Evolutionary conservation across 23 tunicate genomes (phyloP).

Genomic region (Halocynthia roretzi): DNA sequence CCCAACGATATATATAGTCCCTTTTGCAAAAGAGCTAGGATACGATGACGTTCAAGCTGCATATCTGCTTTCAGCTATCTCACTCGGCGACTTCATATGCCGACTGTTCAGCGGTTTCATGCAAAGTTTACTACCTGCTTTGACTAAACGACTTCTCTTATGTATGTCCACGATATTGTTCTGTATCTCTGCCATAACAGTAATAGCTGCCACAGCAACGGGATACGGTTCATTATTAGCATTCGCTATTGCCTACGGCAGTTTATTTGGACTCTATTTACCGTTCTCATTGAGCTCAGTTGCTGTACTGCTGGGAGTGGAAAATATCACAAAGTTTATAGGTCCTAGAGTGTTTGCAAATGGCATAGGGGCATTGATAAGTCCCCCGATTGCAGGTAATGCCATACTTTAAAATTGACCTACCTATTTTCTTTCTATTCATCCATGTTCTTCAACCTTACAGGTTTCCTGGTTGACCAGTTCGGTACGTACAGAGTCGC

Average conservation of each 20-base stretch:
- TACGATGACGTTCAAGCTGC: constrained; percentile 28
- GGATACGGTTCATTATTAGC: background rate
- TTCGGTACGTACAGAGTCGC: constrained; percentile 15
- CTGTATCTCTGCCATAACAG: no score
- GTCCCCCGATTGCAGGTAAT: constrained; percentile 51
- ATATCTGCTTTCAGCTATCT: constrained; percentile 35
- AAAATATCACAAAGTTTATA: constrained; percentile 21
- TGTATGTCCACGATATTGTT: no score
- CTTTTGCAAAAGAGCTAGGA: constrained; percentile 22
- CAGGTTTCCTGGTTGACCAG: constrained; percentile 17
- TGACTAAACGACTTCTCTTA: no score
- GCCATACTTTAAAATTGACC: background rate
- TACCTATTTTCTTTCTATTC: background rate
- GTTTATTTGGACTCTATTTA: constrained; percentile 23
- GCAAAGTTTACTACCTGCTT: no score
- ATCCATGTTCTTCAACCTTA: background rate
- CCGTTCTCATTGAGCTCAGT: constrained; percentile 15
- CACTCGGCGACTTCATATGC: constrained; percentile 43
- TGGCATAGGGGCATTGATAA: constrained; percentile 19
- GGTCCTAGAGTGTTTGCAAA: constrained; percentile 23
- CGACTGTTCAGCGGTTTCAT: constrained; percentile 35
- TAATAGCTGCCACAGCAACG: no score
- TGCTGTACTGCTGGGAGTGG: constrained; percentile 33
- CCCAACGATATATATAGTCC: constrained; percentile 40
- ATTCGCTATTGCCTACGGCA: constrained; percentile 28